Evolutionary conservation across 2,113 vertebrate species (phyloP).

Genomic region (Prietella phreatophila): DNA sequence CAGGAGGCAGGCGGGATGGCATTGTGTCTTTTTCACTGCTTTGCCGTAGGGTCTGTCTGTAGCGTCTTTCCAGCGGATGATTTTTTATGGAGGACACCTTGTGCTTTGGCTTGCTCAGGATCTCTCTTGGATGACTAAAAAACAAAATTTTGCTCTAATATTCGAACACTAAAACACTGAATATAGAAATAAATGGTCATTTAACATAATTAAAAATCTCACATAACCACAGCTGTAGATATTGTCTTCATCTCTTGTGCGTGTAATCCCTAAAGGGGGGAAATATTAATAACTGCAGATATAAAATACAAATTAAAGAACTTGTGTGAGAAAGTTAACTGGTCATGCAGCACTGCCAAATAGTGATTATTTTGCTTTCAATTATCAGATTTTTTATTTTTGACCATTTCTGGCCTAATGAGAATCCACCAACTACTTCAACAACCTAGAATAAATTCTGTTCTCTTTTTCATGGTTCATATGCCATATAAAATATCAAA

Average conservation of each 20-base stretch:
- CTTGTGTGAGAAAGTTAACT: neutral
- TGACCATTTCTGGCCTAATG: neutral
- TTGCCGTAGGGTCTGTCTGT: neutral
- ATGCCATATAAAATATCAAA: neutral
- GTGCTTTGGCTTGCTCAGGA: constrained; percentile 36
- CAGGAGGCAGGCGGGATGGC: constrained; percentile 44
- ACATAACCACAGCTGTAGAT: constrained; percentile 30
- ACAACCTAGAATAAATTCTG: neutral
- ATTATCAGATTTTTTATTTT: neutral
- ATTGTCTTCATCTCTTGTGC: constrained; percentile 24
- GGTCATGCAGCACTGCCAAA: neutral
- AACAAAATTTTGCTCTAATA: neutral
- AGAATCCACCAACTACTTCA: neutral
- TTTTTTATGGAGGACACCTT: constrained; percentile 3
- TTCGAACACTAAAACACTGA: neutral
- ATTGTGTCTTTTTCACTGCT: constrained; percentile 10
- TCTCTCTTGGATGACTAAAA: constrained; percentile 26
- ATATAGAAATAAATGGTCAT: neutral
- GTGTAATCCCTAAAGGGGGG: constrained; percentile 27
- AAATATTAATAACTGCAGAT: neutral
- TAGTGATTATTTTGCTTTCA: neutral
- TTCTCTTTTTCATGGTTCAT: neutral
- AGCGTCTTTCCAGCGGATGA: neutral
- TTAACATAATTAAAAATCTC: neutral
- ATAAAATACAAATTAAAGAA: neutral